phyloP scores from a whole-genome alignment of 2,797 vertebrate species.

The Tokudaia muenninki region DNA sequence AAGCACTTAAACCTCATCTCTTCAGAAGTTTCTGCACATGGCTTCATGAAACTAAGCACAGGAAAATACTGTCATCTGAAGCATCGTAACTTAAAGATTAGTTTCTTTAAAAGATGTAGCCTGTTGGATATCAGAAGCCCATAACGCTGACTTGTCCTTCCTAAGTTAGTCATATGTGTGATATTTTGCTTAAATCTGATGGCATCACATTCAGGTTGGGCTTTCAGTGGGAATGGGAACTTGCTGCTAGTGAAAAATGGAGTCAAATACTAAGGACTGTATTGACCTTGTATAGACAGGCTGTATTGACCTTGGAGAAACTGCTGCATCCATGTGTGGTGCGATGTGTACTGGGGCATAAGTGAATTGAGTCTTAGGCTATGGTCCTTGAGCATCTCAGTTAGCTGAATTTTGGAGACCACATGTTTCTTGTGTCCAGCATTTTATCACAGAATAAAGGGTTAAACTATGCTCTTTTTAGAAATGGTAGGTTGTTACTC shows the following conservation, averaged over 20 bases:
- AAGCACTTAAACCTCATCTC: conserved; percentile 73
- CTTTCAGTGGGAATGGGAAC: conserved; percentile 54
- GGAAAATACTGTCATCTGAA: conserved; percentile 53
- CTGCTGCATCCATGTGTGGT: conserved; percentile 77
- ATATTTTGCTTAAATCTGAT: conserved; percentile 51
- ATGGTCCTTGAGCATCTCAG: conserved; percentile 61
- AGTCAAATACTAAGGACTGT: conserved; percentile 61
- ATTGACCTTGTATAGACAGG: conserved; percentile 56
- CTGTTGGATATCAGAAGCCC: conserved; percentile 50
- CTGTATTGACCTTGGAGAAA: conserved; percentile 64
- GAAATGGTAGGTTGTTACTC: conserved; percentile 59
- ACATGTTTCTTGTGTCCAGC: conserved; percentile 49
- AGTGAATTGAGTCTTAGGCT: conserved; percentile 51
- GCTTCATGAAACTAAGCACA: conserved; percentile 71
- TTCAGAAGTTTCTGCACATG: conserved; percentile 66
- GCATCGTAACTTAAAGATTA: conserved; percentile 62
- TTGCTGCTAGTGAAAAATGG: conserved; percentile 65
- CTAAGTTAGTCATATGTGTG: conserved; percentile 57
- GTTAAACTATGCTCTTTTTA: conserved; percentile 43
- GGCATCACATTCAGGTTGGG: conserved; percentile 50
- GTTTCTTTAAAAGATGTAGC: conserved; percentile 69
- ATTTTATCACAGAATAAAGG: conserved; percentile 65
- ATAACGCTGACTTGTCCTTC: conserved; percentile 44
- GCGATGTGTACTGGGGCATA: conserved; percentile 31
- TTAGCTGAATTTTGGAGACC: conserved; percentile 56